phyloP scores from a whole-genome alignment of 2,797 vertebrate genomes.

The Gambelia wislizenii region DNA sequence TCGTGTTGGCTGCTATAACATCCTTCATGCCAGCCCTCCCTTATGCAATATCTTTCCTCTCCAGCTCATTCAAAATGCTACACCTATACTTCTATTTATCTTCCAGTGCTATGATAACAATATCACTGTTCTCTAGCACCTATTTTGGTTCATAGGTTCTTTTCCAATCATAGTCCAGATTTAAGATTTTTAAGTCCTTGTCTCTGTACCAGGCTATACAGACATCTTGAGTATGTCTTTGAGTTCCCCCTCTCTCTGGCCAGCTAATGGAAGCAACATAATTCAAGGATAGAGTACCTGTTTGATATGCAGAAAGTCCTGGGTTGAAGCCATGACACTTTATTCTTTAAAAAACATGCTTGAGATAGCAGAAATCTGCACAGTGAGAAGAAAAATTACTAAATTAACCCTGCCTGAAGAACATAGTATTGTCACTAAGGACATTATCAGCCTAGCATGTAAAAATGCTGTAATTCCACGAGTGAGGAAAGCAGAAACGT shows the following conservation, averaged over 20 bases:
- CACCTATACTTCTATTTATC: not conserved
- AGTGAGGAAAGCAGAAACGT: too few species aligned
- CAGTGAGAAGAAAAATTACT: too few species aligned
- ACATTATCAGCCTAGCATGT: too few species aligned
- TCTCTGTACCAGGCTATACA: not conserved
- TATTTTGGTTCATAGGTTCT: not conserved
- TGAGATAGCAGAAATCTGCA: too few species aligned
- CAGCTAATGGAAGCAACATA: not conserved
- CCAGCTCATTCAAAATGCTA: not conserved
- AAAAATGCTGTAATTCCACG: too few species aligned
- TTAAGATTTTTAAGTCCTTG: not conserved
- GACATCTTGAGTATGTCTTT: not conserved
- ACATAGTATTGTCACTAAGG: not conserved
- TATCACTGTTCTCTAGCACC: not conserved
- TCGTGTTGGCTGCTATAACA: not conserved
- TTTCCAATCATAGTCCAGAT: not conserved
- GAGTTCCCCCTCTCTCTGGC: not conserved
- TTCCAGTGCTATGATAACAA: not conserved
- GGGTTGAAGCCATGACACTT: too few species aligned
- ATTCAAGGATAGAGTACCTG: not conserved
- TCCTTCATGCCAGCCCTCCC: not conserved
- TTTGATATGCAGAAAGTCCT: not conserved
- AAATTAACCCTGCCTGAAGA: not conserved
- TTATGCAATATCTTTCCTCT: not conserved
- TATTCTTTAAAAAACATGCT: not conserved